These are phyloP conservation scores for Plemyria rubiginata DNA, from an alignment of 2,888 invertebrate species.

Conservation along the genomic window DNA sequence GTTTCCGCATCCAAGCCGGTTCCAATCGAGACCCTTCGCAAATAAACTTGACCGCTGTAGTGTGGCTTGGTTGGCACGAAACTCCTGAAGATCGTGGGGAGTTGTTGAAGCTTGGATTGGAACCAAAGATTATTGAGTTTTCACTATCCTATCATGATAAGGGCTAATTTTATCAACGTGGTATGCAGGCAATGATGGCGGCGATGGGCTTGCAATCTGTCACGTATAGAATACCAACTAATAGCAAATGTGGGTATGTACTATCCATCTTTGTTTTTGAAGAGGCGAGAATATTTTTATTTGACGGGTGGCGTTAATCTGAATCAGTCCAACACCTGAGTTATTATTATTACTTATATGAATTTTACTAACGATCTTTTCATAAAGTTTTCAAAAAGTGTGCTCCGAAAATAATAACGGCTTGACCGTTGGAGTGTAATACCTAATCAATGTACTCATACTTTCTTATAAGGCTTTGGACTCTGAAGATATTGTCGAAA, in stretches of 20 bases:
- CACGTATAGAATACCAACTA: no score
- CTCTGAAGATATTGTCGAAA: constrained; percentile 6
- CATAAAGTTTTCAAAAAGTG: not conserved
- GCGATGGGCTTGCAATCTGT: no score
- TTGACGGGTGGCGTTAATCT: no score
- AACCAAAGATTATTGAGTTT: not conserved
- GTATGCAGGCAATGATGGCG: no score
- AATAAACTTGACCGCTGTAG: constrained; percentile 32
- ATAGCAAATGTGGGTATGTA: no score
- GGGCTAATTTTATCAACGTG: not conserved
- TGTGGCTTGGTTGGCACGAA: constrained; percentile 1
- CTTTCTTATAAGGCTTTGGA: constrained; percentile 5
- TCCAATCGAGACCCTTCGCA: constrained; percentile 27
- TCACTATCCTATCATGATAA: not conserved
- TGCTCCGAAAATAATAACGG: not conserved
- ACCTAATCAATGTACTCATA: not conserved
- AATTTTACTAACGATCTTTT: not conserved
- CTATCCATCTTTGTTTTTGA: no score
- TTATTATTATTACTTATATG: no score
- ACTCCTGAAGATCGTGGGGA: not conserved
- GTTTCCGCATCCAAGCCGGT: constrained; percentile 41
- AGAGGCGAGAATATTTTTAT: no score
- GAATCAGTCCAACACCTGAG: no score
- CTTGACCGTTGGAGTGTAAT: not conserved
- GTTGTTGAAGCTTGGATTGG: not conserved